These are phyloP conservation scores for Carcina quercana DNA, from an alignment of 2,888 invertebrate species.

Conservation along the genomic window DNA sequence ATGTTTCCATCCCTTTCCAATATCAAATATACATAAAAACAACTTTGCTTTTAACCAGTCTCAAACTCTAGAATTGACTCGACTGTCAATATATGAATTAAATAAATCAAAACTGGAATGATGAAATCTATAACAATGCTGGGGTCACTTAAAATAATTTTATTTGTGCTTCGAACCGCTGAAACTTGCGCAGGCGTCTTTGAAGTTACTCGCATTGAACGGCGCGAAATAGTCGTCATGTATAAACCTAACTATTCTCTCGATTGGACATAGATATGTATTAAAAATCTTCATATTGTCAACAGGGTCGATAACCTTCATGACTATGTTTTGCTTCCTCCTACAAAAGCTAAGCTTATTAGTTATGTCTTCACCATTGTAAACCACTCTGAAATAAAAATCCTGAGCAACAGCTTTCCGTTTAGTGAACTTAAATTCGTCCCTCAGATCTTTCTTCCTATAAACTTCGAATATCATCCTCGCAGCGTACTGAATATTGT, in stretches of 20 bases:
- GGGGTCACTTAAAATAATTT: constrained; percentile 12
- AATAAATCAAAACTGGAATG: too few relatives aligned
- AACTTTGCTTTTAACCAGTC: too few relatives aligned
- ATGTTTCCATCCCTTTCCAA: too few relatives aligned
- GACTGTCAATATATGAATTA: too few relatives aligned
- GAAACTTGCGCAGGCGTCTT: constrained; percentile 82
- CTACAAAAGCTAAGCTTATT: constrained; percentile 87
- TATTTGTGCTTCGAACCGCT: constrained; percentile 32
- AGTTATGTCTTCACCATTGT: constrained; percentile 92
- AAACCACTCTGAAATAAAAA: constrained; percentile 87
- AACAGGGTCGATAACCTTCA: constrained; percentile 53
- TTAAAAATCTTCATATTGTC: constrained; percentile 47
- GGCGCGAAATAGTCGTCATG: constrained; percentile 89
- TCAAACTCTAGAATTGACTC: too few relatives aligned
- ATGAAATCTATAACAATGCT: too few relatives aligned
- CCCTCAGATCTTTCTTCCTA: constrained; percentile 71
- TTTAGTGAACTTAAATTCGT: constrained; percentile 71
- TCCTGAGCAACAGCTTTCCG: constrained; percentile 76
- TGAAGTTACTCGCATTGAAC: constrained; percentile 91
- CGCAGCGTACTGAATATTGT: constrained; percentile 89
- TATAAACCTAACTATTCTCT: constrained; percentile 89
- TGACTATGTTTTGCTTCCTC: constrained; percentile 65
- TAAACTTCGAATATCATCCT: constrained; percentile 92
- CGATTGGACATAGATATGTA: constrained; percentile 86
- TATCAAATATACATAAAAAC: too few relatives aligned